These are phyloP conservation scores for Amphilophus citrinellus DNA, from an alignment of 2,113 vertebrate species.

Conservation along the genomic window DNA sequence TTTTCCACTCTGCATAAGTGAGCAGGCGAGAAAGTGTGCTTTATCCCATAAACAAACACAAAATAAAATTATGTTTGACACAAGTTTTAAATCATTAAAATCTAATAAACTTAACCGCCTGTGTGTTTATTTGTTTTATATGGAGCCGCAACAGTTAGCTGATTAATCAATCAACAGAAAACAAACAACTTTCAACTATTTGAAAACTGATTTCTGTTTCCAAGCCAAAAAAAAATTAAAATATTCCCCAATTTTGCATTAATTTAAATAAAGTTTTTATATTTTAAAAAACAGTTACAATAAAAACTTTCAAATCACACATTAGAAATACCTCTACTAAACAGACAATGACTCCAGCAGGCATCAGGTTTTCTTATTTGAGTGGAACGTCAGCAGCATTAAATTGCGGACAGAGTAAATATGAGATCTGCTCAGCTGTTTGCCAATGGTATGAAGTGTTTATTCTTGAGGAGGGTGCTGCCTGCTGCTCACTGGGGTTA, in stretches of 20 bases:
- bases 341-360: background rate
- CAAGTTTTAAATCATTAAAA: no score
- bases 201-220: no score
- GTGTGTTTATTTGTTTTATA: no score
- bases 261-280: background rate
- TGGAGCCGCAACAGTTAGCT: no score
- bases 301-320: background rate
- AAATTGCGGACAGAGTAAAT: constrained; percentile 34
- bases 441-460: constrained; percentile 71
- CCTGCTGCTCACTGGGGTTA: constrained; percentile 38
- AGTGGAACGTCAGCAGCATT: constrained; percentile 16
- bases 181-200: no score
- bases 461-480: constrained; percentile 76
- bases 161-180: no score
- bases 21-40: no score
- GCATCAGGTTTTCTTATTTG: background rate
- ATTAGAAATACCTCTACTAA: background rate
- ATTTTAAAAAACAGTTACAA: background rate
- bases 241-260: background rate
- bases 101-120: no score
- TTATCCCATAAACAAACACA: no score
- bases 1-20: no score
- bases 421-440: constrained; percentile 57
- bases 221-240: background rate
- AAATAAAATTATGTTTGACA: no score